These are phyloP conservation scores for Gouania willdenowi DNA, from an alignment of 2,797 vertebrate genomes.

Conservation along the genomic window DNA sequence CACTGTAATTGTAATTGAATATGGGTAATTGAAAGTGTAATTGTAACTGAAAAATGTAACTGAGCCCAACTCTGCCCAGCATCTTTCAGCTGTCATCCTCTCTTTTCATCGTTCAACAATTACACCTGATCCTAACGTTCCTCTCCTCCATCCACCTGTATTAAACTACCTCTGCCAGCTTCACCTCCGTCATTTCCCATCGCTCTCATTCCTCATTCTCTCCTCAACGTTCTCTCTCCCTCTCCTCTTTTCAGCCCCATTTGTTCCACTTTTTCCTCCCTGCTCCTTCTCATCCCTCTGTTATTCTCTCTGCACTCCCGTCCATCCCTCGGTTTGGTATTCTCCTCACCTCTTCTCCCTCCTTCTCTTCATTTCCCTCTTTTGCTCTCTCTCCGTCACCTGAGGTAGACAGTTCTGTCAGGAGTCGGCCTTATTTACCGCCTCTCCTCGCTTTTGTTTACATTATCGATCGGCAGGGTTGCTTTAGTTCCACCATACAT, in stretches of 20 bases:
- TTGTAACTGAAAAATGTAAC: too few relatives aligned
- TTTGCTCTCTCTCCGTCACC: slow-evolving; percentile 57
- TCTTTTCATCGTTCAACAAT: too few relatives aligned
- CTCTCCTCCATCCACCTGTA: too few relatives aligned
- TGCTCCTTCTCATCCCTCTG: slow-evolving; percentile 14
- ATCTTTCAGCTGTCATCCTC: slow-evolving; percentile 9
- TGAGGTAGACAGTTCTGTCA: slow-evolving; percentile 72
- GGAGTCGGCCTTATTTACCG: slow-evolving; percentile 73
- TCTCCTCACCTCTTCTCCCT: slow-evolving; percentile 16
- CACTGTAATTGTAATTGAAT: too few relatives aligned
- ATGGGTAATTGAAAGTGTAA: too few relatives aligned
- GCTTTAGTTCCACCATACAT: slow-evolving; percentile 68
- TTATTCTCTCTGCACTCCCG: slow-evolving; percentile 20
- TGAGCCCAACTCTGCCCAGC: too few relatives aligned
- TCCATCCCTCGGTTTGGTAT: slow-evolving; percentile 23
- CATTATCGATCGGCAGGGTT: slow-evolving; percentile 78
- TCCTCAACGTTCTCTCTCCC: neutral
- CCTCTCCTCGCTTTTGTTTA: slow-evolving; percentile 76
- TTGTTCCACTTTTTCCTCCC: neutral
- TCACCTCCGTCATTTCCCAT: slow-evolving; percentile 26
- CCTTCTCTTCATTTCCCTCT: slow-evolving; percentile 1
- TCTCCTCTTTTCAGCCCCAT: neutral
- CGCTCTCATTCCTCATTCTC: too few relatives aligned
- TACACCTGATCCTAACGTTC: slow-evolving; percentile 15
- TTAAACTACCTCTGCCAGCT: slow-evolving; percentile 16